phyloP scores from a whole-genome alignment of 2,113 vertebrate species.

The Craseonycteris thonglongyai region DNA sequence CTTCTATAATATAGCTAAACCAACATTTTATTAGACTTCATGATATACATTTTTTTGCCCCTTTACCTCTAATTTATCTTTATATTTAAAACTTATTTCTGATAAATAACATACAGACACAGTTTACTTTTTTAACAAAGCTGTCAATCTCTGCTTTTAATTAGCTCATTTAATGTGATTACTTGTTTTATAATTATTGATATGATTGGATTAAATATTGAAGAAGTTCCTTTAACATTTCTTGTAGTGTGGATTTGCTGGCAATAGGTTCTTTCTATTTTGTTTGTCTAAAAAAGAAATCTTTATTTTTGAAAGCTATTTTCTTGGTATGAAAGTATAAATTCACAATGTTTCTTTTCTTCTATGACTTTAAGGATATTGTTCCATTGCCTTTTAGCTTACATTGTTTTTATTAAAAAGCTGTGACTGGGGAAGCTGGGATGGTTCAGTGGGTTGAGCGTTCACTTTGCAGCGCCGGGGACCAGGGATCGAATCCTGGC shows the following conservation, averaged over 20 bases:
- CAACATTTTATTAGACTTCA: background rate
- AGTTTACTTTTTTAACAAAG: background rate
- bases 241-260: background rate
- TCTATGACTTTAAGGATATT: background rate
- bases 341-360: background rate
- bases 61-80: background rate
- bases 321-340: background rate
- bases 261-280: background rate
- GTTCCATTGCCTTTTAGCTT: background rate
- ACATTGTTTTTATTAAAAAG: background rate
- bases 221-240: background rate
- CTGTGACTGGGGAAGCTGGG: too few relatives aligned
- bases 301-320: background rate
- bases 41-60: background rate
- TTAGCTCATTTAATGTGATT: background rate
- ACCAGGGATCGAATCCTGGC: too few relatives aligned
- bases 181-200: background rate
- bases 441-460: too few relatives aligned
- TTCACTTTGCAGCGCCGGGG: too few relatives aligned
- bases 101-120: background rate
- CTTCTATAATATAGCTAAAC: background rate
- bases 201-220: background rate
- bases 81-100: background rate
- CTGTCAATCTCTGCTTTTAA: background rate
- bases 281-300: background rate